Percentiles rank a stretch among this genome's conserved stretches.
phyloP scores from a whole-genome alignment of 2,113 vertebrate species.

The Hemichromis elongatus region DNA sequence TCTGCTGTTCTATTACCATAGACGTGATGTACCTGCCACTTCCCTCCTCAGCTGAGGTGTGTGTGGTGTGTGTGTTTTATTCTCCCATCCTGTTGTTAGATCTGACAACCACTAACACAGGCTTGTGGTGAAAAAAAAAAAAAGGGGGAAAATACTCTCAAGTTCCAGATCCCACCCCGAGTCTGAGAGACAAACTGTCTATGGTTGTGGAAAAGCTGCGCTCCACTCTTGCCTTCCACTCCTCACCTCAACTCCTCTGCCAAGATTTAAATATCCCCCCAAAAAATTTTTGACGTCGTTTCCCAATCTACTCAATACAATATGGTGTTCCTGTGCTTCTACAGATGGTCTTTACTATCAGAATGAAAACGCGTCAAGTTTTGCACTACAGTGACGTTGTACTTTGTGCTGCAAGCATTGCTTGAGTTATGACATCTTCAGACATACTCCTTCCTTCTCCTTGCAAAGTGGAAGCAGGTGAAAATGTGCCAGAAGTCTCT shows the following conservation, averaged over 20 bases:
- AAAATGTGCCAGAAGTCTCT: not conserved
- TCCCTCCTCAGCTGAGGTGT: slow-evolving; percentile 42
- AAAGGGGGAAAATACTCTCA: slow-evolving; percentile 20
- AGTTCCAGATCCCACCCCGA: slow-evolving; percentile 40
- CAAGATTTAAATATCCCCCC: not conserved
- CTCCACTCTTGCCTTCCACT: slow-evolving; percentile 3
- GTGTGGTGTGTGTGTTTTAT: slow-evolving; percentile 23
- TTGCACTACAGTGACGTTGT: not conserved
- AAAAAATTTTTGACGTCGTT: not conserved
- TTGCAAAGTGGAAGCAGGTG: not conserved
- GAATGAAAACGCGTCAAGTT: not conserved
- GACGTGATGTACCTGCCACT: slow-evolving; percentile 69
- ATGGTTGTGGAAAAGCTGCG: not conserved
- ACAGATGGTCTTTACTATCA: not conserved
- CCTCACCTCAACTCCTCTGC: slow-evolving; percentile 16
- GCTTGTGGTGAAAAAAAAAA: slow-evolving; percentile 20
- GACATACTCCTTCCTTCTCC: not conserved
- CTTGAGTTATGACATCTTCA: not conserved
- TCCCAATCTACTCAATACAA: not conserved
- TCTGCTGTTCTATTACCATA: slow-evolving; percentile 59
- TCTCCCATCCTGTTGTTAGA: slow-evolving; percentile 51
- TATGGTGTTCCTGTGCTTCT: not conserved
- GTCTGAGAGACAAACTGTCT: slow-evolving; percentile 53
- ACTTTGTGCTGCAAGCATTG: not conserved
- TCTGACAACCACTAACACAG: slow-evolving; percentile 57